A percentile compares a stretch with the other conserved stretches of the same genome.
phyloP scores from a whole-genome alignment of 2,888 invertebrate species.

The Polymixis lichenea region DNA sequence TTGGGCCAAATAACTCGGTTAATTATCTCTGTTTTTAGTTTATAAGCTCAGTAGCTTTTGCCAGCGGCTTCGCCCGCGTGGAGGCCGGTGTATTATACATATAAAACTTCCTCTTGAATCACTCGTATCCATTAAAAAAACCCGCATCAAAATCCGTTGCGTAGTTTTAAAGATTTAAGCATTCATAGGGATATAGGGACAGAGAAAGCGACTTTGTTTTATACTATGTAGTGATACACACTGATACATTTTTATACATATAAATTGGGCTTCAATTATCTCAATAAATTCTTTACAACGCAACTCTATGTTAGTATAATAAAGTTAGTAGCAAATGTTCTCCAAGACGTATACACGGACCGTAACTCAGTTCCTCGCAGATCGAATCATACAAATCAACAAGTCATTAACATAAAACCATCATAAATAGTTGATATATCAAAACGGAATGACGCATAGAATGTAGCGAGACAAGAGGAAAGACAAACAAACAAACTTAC shows the following conservation, averaged over 20 bases:
- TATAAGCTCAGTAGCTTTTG: too few species aligned
- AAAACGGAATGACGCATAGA: constrained; percentile 77
- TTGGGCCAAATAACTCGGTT: constrained; percentile 17
- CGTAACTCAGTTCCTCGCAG: constrained; percentile 80
- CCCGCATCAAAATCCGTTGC: too few species aligned
- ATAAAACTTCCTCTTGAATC: too few species aligned
- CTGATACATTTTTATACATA: constrained; percentile 37
- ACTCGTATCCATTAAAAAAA: too few species aligned
- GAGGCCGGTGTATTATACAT: too few species aligned
- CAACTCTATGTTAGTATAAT: constrained; percentile 24
- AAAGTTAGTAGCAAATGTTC: constrained; percentile 49
- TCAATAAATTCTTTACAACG: constrained; percentile 8
- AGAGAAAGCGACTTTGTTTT: too few species aligned
- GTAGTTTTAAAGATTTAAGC: too few species aligned
- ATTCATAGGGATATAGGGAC: too few species aligned
- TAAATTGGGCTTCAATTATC: background rate
- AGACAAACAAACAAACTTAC: constrained; percentile 84
- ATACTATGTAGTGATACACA: too few species aligned
- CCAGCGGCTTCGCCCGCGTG: too few species aligned
- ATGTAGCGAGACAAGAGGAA: constrained; percentile 79
- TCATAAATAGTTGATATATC: constrained; percentile 83
- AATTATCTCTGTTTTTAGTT: constrained; percentile 9
- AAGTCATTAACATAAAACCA: constrained; percentile 80
- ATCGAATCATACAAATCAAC: constrained; percentile 76
- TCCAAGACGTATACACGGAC: constrained; percentile 33